Percentiles rank a stretch among this genome's conserved stretches.
phyloP scores from a whole-genome alignment of 2,888 invertebrate genomes.

The Orthonevra nobilis region DNA sequence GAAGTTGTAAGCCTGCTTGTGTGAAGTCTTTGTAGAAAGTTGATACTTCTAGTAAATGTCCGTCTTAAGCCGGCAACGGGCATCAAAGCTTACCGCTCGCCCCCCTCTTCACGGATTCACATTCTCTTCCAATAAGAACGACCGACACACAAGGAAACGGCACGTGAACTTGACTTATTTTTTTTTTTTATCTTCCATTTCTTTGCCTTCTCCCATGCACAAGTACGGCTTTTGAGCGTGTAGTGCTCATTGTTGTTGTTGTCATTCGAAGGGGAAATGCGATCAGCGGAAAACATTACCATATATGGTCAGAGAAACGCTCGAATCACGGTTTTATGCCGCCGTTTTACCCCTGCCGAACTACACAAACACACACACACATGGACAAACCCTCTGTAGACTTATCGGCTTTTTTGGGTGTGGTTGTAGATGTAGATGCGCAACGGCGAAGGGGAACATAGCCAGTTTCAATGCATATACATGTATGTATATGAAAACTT shows the following conservation, averaged over 20 bases:
- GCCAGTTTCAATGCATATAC: neutral
- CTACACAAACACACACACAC: conserved; percentile 11
- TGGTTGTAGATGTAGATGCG: conserved; percentile 54
- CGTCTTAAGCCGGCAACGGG: conserved; percentile 61
- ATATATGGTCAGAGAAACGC: conserved; percentile 79
- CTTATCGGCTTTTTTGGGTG: conserved; percentile 63
- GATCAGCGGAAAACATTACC: conserved; percentile 77
- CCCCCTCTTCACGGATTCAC: too few relatives aligned
- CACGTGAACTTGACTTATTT: conserved; percentile 69
- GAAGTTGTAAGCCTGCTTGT: neutral
- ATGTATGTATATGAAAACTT: too few relatives aligned
- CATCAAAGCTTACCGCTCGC: too few relatives aligned
- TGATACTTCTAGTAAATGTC: conserved; percentile 54
- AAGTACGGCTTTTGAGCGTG: conserved; percentile 61
- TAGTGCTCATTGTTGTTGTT: conserved; percentile 18
- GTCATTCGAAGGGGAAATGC: conserved; percentile 58
- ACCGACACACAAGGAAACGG: conserved; percentile 42
- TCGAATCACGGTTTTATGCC: conserved; percentile 60
- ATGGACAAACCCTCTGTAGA: too few relatives aligned
- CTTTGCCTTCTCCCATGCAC: too few relatives aligned
- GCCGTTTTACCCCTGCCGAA: conserved; percentile 48
- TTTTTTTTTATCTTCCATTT: neutral
- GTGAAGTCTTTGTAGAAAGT: conserved; percentile 51
- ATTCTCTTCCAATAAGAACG: too few relatives aligned
- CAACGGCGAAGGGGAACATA: conserved; percentile 29